A percentile compares a stretch with the other conserved stretches of the same genome.
These are phyloP conservation scores for Dasyurus viverrinus DNA, from an alignment of 2,113 vertebrate genomes.

Conservation along the genomic window DNA sequence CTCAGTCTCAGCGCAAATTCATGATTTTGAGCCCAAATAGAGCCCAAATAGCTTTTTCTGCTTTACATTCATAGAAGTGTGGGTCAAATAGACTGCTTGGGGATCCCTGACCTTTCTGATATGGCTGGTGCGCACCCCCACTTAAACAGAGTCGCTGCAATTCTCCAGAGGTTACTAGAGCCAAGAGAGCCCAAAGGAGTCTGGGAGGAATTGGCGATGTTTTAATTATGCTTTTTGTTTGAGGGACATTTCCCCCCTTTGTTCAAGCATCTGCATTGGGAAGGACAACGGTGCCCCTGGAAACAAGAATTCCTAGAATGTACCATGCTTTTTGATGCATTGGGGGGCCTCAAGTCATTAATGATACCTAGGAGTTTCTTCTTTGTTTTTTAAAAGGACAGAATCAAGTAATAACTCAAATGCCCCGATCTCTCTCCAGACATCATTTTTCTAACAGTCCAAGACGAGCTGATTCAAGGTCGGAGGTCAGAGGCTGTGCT, in stretches of 20 bases:
- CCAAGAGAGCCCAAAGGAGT: conserved; percentile 44
- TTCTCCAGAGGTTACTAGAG: conserved; percentile 25
- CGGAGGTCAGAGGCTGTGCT: conserved; percentile 69
- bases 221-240: conserved; percentile 42
- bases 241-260: conserved; percentile 44
- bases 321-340: conserved; percentile 23
- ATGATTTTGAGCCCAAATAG: conserved; percentile 11
- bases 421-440: conserved; percentile 57
- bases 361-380: conserved; percentile 58
- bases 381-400: conserved; percentile 67
- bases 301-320: conserved; percentile 56
- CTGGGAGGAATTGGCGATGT: conserved; percentile 9
- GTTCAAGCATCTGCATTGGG: conserved; percentile 47
- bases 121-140: neutral
- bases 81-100: conserved; percentile 5
- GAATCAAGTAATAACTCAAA: conserved; percentile 74
- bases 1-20: conserved; percentile 35
- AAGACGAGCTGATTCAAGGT: conserved; percentile 66
- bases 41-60: conserved; percentile 25
- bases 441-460: conserved; percentile 74
- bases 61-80: conserved; percentile 19
- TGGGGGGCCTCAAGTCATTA: conserved; percentile 57
- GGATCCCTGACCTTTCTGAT: conserved; percentile 24
- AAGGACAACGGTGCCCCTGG: conserved; percentile 8
- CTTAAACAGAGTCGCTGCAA: conserved; percentile 1